A percentile compares a stretch with the other conserved stretches of the same genome.
Conservation (phyloP, 2,888 invertebrate genomes). For the Himalopsyche japonica region DNA sequence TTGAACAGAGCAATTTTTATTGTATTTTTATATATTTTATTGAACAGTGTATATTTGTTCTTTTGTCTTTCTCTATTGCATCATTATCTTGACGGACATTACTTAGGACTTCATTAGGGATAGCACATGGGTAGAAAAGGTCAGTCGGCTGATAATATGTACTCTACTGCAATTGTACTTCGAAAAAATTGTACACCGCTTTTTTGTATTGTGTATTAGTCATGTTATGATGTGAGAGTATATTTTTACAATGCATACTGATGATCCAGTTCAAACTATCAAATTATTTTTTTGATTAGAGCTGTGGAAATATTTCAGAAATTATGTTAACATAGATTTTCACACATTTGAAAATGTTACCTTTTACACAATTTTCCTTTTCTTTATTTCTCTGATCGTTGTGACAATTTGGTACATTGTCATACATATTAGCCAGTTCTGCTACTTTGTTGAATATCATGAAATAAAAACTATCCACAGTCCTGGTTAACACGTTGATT, state of each 20-base stretch:
- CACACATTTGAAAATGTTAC: no score
- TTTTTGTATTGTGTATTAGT: neutral
- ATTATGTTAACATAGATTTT: no score
- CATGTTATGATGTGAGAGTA: neutral
- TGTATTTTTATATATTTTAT: neutral
- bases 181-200: neutral
- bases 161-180: neutral
- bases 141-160: constrained; percentile 50
- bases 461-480: no score
- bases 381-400: no score
- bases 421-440: no score
- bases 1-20: no score
- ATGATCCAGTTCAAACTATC: neutral
- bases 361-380: no score
- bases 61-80: neutral
- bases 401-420: no score
- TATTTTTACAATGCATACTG: no score
- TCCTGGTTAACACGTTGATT: no score
- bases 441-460: no score
- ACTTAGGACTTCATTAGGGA: constrained; percentile 45
- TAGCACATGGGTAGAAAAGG: constrained; percentile 90
- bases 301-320: no score
- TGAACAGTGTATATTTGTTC: neutral
- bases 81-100: neutral
- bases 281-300: neutral